Evolutionary conservation across 2,797 vertebrate species (phyloP).

Genomic region (Bucorvus abyssinicus): DNA sequence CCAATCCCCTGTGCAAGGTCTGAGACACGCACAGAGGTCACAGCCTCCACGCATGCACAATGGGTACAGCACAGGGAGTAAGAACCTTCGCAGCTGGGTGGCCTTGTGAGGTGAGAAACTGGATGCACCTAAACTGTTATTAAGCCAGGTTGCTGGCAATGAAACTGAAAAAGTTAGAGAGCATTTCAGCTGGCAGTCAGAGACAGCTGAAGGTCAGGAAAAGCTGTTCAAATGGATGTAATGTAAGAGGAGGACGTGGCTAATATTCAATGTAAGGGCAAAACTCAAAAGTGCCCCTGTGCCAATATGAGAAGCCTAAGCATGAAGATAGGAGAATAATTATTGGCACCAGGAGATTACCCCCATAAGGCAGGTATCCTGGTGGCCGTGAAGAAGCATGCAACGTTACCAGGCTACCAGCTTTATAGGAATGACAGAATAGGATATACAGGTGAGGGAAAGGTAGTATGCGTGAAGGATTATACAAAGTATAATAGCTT

Average conservation of each 20-base stretch:
- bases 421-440: background rate
- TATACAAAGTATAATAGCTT: background rate
- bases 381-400: background rate
- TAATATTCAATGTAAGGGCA: background rate
- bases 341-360: background rate
- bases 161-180: background rate
- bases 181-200: background rate
- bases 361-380: background rate
- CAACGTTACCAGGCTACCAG: background rate
- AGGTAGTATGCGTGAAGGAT: background rate
- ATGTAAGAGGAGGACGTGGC: background rate
- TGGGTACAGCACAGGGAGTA: background rate
- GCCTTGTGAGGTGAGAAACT: background rate
- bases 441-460: background rate
- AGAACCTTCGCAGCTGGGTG: background rate
- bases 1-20: background rate
- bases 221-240: background rate
- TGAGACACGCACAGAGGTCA: background rate
- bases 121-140: background rate
- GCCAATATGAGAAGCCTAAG: background rate
- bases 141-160: background rate
- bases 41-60: fast-evolving
- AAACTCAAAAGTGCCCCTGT: background rate
- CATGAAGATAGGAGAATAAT: background rate
- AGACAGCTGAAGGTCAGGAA: background rate